These are phyloP conservation scores for Xiphophorus birchmanni DNA, from an alignment of 2,797 vertebrate species.

Conservation along the genomic window DNA sequence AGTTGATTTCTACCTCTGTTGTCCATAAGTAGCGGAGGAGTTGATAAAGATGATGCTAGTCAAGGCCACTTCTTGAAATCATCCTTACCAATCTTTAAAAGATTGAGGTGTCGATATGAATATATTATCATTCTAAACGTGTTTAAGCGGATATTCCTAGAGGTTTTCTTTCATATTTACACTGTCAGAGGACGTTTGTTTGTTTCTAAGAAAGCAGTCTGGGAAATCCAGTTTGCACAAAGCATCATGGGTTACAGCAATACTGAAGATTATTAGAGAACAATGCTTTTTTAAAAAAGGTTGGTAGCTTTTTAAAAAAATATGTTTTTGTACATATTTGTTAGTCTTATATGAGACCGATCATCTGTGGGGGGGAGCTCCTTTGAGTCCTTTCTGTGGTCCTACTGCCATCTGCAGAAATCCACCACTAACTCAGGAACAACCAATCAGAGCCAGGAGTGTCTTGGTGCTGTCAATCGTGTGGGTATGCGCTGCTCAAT, in stretches of 20 bases:
- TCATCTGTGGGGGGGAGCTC: no score
- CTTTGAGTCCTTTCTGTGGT: no score
- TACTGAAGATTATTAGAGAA: not conserved
- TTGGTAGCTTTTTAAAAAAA: no score
- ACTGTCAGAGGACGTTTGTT: not conserved
- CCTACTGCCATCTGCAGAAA: no score
- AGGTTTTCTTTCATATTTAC: not conserved
- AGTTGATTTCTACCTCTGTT: not conserved
- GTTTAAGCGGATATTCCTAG: not conserved
- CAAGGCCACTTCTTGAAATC: not conserved
- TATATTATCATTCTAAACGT: not conserved
- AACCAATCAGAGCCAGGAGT: no score
- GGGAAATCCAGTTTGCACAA: not conserved
- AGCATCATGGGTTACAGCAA: not conserved
- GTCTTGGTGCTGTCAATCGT: no score
- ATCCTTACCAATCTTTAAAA: not conserved
- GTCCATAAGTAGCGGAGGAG: not conserved
- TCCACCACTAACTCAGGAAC: no score
- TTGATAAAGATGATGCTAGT: not conserved
- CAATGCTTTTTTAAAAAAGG: not conserved
- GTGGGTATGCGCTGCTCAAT: no score
- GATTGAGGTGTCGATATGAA: not conserved
- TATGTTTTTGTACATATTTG: no score
- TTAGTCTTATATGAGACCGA: no score
- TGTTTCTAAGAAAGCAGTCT: not conserved